Base-by-base conservation (phyloP, 2,113 vertebrate genomes). In the Erythrocebus patas region DNA sequence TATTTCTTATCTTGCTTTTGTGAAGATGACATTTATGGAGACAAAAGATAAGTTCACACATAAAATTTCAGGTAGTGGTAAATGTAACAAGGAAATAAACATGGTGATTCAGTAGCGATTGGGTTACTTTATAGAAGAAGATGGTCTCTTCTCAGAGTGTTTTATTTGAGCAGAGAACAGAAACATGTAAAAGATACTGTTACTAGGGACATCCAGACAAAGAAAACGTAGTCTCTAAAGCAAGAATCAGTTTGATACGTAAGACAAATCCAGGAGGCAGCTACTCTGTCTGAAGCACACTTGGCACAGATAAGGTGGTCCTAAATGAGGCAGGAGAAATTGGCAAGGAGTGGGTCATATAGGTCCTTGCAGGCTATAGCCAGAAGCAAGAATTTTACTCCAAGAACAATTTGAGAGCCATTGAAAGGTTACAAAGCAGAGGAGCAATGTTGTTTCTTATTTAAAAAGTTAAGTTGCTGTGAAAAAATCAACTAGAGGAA, bases 41-140 rank as follows among this genome's bases (percentile, higher is more conserved):
- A 92, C 20, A 55, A 87, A 93, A 79, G 66, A 32, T 64, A 85
- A 85, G 38, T 86, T 75, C 38, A 89, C 52, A n/a, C n/a, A 83
- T 52, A 89, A 89, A 84, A 59, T n/a, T 76, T 91, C 45, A 96
- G 45, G 81, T 3, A 25, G 20, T 66, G 43, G 16, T 30, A 78
- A 90, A 50, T 64, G 18, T 43, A 80, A 76, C 22, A 25, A 30
- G n/a, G 43, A 52, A 87, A 85, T 40, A 73, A 79, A 59, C 25
- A 43, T 30, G 17, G 22, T 66, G 70, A 57, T 85, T 59, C 6
- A 32, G 22, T 50, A 72, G n/a, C 70, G 32, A 88, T 1, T 83
- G 50, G 55, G 14, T 68, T 93, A 85, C 14, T 35, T 80, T 45
- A 59, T 38, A 79, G 61, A 89, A 6, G 16, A 43, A 5, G 8